Percentiles rank a stretch among this genome's conserved stretches.
Conservation (phyloP, 2,113 vertebrate species). For the Oreotragus oreotragus region DNA sequence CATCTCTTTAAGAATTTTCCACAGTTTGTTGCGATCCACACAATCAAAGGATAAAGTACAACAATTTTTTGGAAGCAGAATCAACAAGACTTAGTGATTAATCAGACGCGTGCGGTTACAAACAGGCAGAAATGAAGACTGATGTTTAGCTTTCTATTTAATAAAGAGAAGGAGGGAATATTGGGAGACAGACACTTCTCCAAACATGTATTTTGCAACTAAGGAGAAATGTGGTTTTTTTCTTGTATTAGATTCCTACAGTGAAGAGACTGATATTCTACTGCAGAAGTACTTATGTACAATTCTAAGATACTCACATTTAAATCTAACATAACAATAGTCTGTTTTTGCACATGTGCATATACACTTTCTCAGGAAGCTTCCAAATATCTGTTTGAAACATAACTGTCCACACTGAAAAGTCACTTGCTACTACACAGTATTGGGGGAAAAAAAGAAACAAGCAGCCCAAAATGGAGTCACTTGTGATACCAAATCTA, state of each 20-base stretch:
- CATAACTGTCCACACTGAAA: background rate
- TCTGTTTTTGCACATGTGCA: background rate
- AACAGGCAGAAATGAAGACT: background rate
- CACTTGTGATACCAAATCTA: background rate
- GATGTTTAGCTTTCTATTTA: background rate
- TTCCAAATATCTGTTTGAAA: background rate
- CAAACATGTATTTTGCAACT: background rate
- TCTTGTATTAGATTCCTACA: background rate
- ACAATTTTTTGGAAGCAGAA: background rate
- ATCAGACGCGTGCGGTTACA: background rate
- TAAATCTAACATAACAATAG: background rate
- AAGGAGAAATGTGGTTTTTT: background rate
- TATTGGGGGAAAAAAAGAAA: background rate
- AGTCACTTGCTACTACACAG: background rate
- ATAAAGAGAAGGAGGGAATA: background rate
- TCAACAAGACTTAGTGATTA: background rate
- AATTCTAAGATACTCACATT: background rate
- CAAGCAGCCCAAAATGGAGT: background rate
- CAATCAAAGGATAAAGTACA: background rate
- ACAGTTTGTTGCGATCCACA: background rate
- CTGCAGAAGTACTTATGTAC: background rate
- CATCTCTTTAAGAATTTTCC: background rate
- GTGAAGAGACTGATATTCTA: background rate
- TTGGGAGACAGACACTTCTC: background rate
- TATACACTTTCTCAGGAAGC: background rate